phyloP scores from a whole-genome alignment of 2,888 invertebrate species.

The Minunthozetes semirufus region DNA sequence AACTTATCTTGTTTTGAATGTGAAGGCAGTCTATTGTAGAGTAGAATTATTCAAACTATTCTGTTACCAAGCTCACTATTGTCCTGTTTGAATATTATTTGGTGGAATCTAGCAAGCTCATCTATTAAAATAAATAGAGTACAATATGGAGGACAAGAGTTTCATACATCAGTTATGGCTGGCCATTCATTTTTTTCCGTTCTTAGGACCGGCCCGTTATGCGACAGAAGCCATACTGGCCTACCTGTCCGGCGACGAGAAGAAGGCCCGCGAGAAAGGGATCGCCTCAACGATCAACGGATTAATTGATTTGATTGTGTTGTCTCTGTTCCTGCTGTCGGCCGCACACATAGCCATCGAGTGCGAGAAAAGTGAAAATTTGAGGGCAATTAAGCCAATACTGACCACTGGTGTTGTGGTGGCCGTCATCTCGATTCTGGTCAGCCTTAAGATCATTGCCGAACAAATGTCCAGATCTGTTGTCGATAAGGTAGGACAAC shows the following conservation, averaged over 20 bases:
- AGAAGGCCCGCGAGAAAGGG: background rate
- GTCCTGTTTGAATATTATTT: too few relatives aligned
- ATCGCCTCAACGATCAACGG: background rate
- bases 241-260: background rate
- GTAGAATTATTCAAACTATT: too few relatives aligned
- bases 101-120: too few relatives aligned
- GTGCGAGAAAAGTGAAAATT: background rate
- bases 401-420: background rate
- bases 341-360: background rate
- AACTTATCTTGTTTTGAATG: too few relatives aligned
- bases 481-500: constrained; percentile 2
- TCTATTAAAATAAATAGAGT: too few relatives aligned
- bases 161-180: too few relatives aligned
- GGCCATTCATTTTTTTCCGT: background rate
- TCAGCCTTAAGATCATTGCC: background rate
- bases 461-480: background rate
- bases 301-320: background rate
- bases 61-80: too few relatives aligned
- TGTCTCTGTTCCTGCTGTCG: background rate
- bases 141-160: too few relatives aligned
- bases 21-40: too few relatives aligned
- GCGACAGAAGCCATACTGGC: background rate
- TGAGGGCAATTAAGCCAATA: background rate
- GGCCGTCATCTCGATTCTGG: background rate
- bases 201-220: constrained; percentile 3